Conservation (phyloP, 2,113 vertebrate genomes). For the Chinchilla lanigera region DNA sequence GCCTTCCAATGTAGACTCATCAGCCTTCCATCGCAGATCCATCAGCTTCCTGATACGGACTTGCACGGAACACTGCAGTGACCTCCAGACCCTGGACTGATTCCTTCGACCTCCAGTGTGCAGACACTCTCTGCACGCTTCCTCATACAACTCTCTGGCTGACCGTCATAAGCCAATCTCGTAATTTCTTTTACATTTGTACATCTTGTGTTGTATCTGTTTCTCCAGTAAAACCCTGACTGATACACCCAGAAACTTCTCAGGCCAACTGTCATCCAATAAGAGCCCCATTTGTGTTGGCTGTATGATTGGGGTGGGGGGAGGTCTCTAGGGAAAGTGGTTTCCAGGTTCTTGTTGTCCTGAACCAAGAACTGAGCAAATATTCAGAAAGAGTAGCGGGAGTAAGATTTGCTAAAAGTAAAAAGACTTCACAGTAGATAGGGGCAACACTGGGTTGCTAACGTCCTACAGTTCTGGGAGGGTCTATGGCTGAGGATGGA, state of each 20-base stretch:
- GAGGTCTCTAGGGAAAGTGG: neutral
- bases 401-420: neutral
- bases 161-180: no score
- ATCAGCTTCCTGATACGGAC: no score
- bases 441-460: neutral
- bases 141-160: no score
- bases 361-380: neutral
- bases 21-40: no score
- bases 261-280: neutral
- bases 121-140: no score
- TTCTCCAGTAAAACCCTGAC: no score
- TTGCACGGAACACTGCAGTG: no score
- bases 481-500: neutral
- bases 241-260: neutral
- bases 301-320: neutral
- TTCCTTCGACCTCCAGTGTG: no score
- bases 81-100: no score
- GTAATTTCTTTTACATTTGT: no score
- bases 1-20: no score
- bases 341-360: neutral
- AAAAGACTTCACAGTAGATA: neutral
- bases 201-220: no score
- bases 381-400: neutral
- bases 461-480: neutral
- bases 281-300: neutral